Base-by-base conservation (phyloP, 2,797 vertebrate species). In the Sebastes aleutianus region DNA sequence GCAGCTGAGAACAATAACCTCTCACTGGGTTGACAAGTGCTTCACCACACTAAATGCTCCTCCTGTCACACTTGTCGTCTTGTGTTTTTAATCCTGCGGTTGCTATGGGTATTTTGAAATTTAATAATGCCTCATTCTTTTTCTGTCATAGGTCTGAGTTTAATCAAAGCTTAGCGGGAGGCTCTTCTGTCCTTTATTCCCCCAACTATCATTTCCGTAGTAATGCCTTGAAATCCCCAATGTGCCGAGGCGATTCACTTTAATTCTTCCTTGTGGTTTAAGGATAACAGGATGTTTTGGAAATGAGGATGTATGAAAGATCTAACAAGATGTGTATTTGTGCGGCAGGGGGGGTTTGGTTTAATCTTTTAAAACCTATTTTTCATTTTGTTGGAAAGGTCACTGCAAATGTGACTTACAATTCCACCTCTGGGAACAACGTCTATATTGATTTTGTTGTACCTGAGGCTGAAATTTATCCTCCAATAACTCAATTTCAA, bases 221-320 rank as follows among this genome's bases (percentile, higher is more conserved):
- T 79, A 78, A 76, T 78, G 36, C 70, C 61, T 63, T 79, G 36
- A 83, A 86, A 78, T 83, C 74, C 76, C 31, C 24, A 54, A 20
- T 20, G 22, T 77, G 79, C 27, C 39, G 29, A 14, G 22, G 70
- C 82, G 67, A 78, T 70, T 76, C 76, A 72, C 83, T 72, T 70
- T 82, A 82, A 76, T 67, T 87, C 85, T 76, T 83, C 74, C 66
- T 81, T 24, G 20, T 61, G 58, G 74, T 81, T 85, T 72, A 75
- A 74, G 69, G 86, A 90, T 91, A 85, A 87, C 72, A 22, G 34
- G 64, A 84, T 6, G 6, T 29, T 58, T 31, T 29, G 29, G 18
- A 34, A 50, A 31, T 32, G 4, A 54, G 43, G 56, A 59, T 73
- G 31, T 70, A 27, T 53, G 54, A 66, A 39, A 6, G 31, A 67